A percentile compares a stretch with the other conserved stretches of the same genome.
Conservation (phyloP, 2,888 invertebrate genomes). For the Metalampra italica region DNA sequence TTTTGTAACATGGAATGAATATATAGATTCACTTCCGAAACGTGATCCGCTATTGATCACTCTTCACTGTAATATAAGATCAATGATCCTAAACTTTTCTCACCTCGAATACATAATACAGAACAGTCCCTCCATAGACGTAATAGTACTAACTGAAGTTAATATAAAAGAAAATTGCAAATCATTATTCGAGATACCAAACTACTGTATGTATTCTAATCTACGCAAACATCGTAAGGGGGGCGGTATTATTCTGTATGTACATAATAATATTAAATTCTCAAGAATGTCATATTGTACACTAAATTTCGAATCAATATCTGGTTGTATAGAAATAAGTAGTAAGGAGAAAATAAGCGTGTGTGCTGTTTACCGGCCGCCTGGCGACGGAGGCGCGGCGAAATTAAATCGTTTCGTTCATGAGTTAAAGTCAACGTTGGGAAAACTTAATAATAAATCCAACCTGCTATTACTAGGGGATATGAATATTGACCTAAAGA, state of each 20-base stretch:
- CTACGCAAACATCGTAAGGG: conserved; percentile 8
- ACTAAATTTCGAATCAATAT: conserved; percentile 3
- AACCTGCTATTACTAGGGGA: conserved; percentile 9
- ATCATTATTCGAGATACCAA: conserved; percentile 2
- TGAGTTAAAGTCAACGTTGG: background rate
- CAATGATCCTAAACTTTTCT: conserved; percentile 11
- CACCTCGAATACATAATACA: conserved; percentile 14
- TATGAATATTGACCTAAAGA: conserved; percentile 10
- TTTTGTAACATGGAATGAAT: no score
- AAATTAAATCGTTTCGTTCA: conserved; percentile 1
- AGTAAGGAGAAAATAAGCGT: background rate
- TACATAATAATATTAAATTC: conserved; percentile 6
- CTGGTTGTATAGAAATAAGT: background rate
- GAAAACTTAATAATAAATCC: background rate
- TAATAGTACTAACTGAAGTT: conserved; percentile 12
- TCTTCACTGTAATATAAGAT: conserved; percentile 5
- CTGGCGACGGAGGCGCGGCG: background rate
- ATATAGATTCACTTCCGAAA: no score
- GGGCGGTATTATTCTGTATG: conserved; percentile 10
- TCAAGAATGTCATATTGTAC: background rate
- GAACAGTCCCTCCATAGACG: conserved; percentile 6
- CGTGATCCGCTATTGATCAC: background rate
- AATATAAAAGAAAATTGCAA: conserved; percentile 7
- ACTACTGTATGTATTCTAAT: conserved; percentile 11
- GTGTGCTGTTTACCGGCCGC: conserved; percentile 13